phyloP scores from a whole-genome alignment of 2,113 vertebrate species.

The Alectura lathami region DNA sequence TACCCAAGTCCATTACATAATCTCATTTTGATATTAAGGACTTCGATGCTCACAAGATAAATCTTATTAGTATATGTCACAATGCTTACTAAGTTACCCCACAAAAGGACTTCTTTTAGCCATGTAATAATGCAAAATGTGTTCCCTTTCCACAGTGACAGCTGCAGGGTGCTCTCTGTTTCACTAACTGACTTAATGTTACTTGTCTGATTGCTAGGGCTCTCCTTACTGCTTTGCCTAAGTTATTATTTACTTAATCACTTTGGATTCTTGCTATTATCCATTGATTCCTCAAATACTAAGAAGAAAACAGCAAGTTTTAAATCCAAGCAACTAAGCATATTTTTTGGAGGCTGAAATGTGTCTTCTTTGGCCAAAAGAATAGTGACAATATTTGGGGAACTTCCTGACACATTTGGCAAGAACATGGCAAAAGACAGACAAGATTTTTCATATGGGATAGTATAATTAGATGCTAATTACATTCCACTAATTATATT shows the following conservation, averaged over 20 bases:
- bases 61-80: not conserved
- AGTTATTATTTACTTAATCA: not conserved
- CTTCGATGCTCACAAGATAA: fast-evolving
- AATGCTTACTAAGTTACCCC: not conserved
- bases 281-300: not conserved
- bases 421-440: not conserved
- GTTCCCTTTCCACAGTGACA: not conserved
- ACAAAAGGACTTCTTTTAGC: not conserved
- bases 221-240: not conserved
- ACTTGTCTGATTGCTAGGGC: not conserved
- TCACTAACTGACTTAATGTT: not conserved
- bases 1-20: not conserved
- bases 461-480: constrained; percentile 84
- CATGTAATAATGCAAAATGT: fast-evolving
- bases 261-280: not conserved
- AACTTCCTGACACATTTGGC: constrained; percentile 10
- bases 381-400: not conserved
- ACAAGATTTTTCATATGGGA: constrained; percentile 61
- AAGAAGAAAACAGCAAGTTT: not conserved
- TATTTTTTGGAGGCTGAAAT: constrained; percentile 7
- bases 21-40: not conserved
- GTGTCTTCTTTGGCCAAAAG: not conserved
- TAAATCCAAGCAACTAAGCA: not conserved
- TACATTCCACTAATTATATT: constrained; percentile 80
- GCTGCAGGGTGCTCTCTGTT: not conserved